Evolutionary conservation across 92 coral and sea anemone species (phyloP), one percentile per base, ranked within the genome.

Genomic region (Zoanthus solanderi): DNA sequence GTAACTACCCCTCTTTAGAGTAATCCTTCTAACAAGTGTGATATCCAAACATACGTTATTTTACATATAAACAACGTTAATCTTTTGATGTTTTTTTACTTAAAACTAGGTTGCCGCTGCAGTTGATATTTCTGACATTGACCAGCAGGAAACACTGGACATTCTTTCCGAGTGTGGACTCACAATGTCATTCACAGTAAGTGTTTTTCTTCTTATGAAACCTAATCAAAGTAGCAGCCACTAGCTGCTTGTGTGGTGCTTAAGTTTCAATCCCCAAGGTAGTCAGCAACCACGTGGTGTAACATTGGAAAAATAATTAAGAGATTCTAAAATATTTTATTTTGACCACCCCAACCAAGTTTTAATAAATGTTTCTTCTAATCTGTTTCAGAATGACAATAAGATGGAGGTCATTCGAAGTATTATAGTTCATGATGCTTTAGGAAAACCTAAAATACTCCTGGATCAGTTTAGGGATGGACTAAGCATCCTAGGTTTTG

Each of bases 401-500:
- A 87, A 78, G 60, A 65, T 78, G 78, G 78, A 76, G 66, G 61
- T 87, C 58, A 87, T 87, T 31, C 90, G 78, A 16, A 32, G 72
- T 34, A 57, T 87, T 13, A 87, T 87, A 5, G 71, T 87, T 8
- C 90, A 87, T 66, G 90, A 78, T 66, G 86, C 78, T 17, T 46
- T 78, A 6, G 72, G 90, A 29, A 45, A 63, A 9, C 79, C 60
- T 9, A 87, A 67, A 76, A 87, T 87, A 42, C 45, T 76, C 44
- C 79, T 92, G 32, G 95, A 92, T 53, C 95, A 92, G 75, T 73
- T 92, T 17, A 69, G 89, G 56, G 92, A 92, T 30, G 95, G 95
- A 3, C 50, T 92, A 13, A 45, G 18, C 11, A 80, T 65, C 28
- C 78, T 93, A 42, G 92, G 88, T 44, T 93, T 93, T 78, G 84